Conservation (phyloP, 2,888 invertebrate genomes). For the Cremastinae sp. region DNA sequence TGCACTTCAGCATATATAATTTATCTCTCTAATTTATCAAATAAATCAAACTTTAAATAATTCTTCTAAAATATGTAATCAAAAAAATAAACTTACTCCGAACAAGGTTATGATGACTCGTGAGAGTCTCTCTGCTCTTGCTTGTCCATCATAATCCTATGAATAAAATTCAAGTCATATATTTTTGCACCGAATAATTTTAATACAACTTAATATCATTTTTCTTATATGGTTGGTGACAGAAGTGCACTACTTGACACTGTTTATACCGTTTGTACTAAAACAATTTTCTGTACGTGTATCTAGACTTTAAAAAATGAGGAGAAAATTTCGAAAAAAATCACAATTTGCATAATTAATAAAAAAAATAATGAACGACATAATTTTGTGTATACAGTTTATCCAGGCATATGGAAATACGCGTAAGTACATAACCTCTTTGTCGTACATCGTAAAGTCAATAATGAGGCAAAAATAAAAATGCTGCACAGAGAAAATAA, state of each 20-base stretch:
- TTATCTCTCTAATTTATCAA: too few relatives aligned
- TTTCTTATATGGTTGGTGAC: too few relatives aligned
- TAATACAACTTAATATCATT: not conserved
- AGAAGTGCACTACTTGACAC: too few relatives aligned
- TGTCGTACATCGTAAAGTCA: not conserved
- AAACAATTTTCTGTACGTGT: too few relatives aligned
- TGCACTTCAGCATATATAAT: too few relatives aligned
- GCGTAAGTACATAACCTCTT: slow-evolving; percentile 51
- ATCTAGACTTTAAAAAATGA: too few relatives aligned
- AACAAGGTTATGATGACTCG: slow-evolving; percentile 94
- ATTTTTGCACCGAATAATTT: not conserved
- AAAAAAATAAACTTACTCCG: slow-evolving; percentile 87
- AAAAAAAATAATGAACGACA: not conserved
- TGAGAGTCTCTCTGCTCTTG: slow-evolving; percentile 93
- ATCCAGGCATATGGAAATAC: slow-evolving; percentile 38
- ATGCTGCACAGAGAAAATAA: not conserved
- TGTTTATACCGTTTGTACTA: too few relatives aligned
- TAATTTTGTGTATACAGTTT: slow-evolving; percentile 1
- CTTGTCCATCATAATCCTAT: slow-evolving; percentile 95
- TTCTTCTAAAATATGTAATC: too few relatives aligned
- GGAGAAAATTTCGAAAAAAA: not conserved
- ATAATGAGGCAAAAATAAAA: not conserved
- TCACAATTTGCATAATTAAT: not conserved
- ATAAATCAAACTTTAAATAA: too few relatives aligned
- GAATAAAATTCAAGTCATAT: not conserved